A percentile compares a stretch with the other conserved stretches of the same genome.
phyloP scores from a whole-genome alignment of 2,797 vertebrate species.

The Myotis pilosus region DNA sequence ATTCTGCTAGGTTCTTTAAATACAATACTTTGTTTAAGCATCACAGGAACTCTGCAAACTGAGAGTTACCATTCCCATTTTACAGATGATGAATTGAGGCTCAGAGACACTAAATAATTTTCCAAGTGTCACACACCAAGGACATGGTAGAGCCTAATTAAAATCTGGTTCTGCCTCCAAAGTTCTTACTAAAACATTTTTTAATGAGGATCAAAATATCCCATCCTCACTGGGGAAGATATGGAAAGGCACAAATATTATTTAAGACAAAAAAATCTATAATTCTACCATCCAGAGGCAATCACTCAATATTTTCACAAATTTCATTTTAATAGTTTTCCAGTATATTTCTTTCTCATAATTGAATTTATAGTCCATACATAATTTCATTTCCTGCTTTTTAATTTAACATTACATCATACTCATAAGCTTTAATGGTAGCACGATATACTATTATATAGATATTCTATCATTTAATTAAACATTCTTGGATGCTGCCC shows the following conservation, averaged over 20 bases:
- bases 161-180: conserved; percentile 21
- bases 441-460: not conserved
- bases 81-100: not conserved
- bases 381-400: conserved; percentile 49
- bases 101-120: conserved; percentile 36
- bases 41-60: not conserved
- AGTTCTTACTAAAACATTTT: not conserved
- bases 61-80: not conserved
- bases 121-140: not conserved
- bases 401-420: conserved; percentile 54
- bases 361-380: conserved; percentile 39
- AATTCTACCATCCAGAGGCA: not conserved
- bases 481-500: not conserved
- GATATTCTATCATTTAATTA: conserved; percentile 33
- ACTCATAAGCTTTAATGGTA: conserved; percentile 42
- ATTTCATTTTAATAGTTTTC: conserved; percentile 38
- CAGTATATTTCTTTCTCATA: conserved; percentile 50
- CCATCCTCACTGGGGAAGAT: not conserved
- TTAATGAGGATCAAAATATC: conserved; percentile 12
- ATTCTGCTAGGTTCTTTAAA: not conserved
- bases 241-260: conserved; percentile 2
- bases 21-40: not conserved
- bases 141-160: not conserved
- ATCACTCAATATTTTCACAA: conserved; percentile 37
- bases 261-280: not conserved